A percentile compares a stretch with the other conserved stretches of the same genome.
Evolutionary conservation across 1,140 invertebrate genomes (phyloP).

Genomic region (Solen grandis): DNA sequence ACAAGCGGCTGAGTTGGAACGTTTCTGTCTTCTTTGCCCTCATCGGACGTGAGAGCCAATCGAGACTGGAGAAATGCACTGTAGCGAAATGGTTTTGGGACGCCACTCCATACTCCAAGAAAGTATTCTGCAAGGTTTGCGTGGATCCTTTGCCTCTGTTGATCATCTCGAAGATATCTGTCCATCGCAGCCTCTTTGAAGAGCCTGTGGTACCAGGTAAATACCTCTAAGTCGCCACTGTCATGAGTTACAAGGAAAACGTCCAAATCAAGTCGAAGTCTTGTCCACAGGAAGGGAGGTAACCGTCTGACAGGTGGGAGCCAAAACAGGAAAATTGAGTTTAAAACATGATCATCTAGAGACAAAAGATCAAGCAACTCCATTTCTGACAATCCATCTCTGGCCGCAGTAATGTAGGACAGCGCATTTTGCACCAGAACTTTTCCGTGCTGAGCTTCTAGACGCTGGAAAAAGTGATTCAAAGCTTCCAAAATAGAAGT

Average conservation of each 20-base stretch:
- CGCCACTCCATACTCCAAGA: conserved; percentile 94
- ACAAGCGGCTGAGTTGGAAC: conserved; percentile 96
- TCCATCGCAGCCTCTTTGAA: conserved; percentile 84
- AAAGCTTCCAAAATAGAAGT: conserved; percentile 58
- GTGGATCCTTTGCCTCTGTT: conserved; percentile 96
- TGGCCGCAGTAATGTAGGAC: conserved; percentile 82
- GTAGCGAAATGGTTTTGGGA: conserved; percentile 95
- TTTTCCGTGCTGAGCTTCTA: conserved; percentile 68
- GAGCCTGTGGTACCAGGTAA: conserved; percentile 70
- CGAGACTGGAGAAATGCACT: conserved; percentile 88
- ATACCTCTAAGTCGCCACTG: conserved; percentile 85
- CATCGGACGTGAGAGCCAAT: conserved; percentile 84
- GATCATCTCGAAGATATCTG: conserved; percentile 96
- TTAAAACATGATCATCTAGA: conserved; percentile 73
- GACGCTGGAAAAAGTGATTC: conserved; percentile 62
- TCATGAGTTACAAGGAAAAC: conserved; percentile 96
- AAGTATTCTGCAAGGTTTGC: conserved; percentile 98
- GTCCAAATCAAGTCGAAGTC: conserved; percentile 88
- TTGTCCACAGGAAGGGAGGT: conserved; percentile 73
- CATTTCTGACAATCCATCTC: conserved; percentile 71
- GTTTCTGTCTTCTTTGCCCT: conserved; percentile 95
- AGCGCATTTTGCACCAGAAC: conserved; percentile 60
- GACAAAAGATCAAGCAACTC: conserved; percentile 74
- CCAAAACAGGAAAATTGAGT: conserved; percentile 62
- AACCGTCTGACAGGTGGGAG: conserved; percentile 63